Evolutionary conservation across 1,140 invertebrate species (phyloP).

Genomic region (Lerema accius): DNA sequence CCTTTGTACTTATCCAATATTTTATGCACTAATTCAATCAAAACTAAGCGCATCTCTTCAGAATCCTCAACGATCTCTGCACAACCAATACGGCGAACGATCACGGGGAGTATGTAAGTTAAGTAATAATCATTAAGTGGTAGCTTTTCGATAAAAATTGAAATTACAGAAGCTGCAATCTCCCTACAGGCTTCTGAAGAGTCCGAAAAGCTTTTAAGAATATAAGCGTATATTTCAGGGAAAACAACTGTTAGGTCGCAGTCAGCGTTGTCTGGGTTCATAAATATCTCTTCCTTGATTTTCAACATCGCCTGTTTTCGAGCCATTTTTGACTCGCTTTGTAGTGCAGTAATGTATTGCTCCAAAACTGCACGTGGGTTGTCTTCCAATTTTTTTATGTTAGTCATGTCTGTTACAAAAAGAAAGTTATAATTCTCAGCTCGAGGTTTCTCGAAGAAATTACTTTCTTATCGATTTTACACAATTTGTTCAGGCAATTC

Average conservation of each 20-base stretch:
- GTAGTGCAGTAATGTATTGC: conserved; percentile 58
- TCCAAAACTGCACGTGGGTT: conserved; percentile 61
- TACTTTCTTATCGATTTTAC: conserved; percentile 39
- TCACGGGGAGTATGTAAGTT: conserved; percentile 88
- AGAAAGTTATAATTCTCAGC: background rate
- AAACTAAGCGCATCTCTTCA: conserved; percentile 92
- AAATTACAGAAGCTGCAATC: conserved; percentile 61
- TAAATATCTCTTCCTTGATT: conserved; percentile 72
- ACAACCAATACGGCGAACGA: conserved; percentile 89
- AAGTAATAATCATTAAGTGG: conserved; percentile 87
- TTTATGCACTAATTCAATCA: conserved; percentile 85
- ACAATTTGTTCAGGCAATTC: conserved; percentile 21
- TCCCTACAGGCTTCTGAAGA: conserved; percentile 72
- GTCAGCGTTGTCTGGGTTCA: conserved; percentile 53
- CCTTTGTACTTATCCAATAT: conserved; percentile 87
- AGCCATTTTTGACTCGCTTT: conserved; percentile 72
- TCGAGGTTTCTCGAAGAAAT: background rate
- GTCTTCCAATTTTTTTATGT: conserved; percentile 49
- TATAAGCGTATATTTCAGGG: conserved; percentile 71
- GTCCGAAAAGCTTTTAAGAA: conserved; percentile 75
- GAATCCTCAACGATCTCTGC: conserved; percentile 91
- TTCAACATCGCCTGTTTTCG: conserved; percentile 62
- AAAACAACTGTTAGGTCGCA: conserved; percentile 71
- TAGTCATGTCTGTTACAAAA: conserved; percentile 47
- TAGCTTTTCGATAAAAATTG: conserved; percentile 67